Percentiles rank a stretch among this genome's conserved stretches.
Conservation (phyloP, 2,888 invertebrate species). For the Gisinianus flammeolus region DNA sequence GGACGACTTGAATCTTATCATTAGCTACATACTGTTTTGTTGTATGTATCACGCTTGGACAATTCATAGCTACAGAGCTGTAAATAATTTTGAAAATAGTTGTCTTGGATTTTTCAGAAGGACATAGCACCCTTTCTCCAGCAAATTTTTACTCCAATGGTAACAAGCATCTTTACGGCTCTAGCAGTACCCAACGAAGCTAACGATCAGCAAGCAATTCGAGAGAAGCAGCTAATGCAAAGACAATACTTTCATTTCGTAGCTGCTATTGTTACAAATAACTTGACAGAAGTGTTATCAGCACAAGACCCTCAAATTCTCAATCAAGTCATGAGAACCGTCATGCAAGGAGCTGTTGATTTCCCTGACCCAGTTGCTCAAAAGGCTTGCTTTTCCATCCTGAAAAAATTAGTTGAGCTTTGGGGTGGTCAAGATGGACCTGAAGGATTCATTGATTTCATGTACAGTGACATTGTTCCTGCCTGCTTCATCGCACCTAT, state of each 20-base stretch:
- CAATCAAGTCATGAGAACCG: constrained; percentile 63
- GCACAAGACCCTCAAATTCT: constrained; percentile 59
- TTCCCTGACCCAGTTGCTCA: constrained; percentile 65
- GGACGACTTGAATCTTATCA: too few relatives aligned
- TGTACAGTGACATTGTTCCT: constrained; percentile 65
- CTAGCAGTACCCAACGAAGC: constrained; percentile 63
- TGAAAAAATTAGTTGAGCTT: constrained; percentile 64
- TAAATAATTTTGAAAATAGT: constrained; percentile 53
- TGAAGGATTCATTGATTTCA: constrained; percentile 64
- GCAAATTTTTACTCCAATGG: constrained; percentile 65
- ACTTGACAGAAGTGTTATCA: constrained; percentile 63
- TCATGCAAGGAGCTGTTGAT: constrained; percentile 65
- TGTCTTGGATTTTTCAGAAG: constrained; percentile 62
- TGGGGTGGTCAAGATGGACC: constrained; percentile 64
- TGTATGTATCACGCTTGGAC: too few relatives aligned
- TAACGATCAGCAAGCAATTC: constrained; percentile 63
- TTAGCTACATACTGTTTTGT: not conserved
- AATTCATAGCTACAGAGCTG: too few relatives aligned
- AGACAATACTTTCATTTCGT: constrained; percentile 65
- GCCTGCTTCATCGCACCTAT: constrained; percentile 66
- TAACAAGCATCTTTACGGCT: constrained; percentile 63
- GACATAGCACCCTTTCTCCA: constrained; percentile 65
- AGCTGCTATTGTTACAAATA: constrained; percentile 64
- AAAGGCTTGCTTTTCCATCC: constrained; percentile 64
- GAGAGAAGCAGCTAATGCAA: constrained; percentile 64